These are phyloP conservation scores for Cerceris ruficornis DNA, from an alignment of 2,888 invertebrate genomes.

Conservation along the genomic window DNA sequence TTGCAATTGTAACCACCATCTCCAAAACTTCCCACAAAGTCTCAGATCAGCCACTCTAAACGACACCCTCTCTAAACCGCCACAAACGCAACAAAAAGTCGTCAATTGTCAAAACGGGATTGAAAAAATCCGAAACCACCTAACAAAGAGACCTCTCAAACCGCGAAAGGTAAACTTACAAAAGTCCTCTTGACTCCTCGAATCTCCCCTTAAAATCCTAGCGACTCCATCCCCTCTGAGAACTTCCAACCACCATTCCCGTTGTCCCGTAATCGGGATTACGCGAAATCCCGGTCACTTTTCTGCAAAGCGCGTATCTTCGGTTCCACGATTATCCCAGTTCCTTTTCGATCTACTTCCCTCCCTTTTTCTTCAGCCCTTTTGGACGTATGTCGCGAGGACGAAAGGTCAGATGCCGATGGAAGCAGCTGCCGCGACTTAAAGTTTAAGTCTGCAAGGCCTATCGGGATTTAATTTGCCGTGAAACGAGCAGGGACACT, in stretches of 20 bases:
- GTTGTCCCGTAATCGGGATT: conserved; percentile 71
- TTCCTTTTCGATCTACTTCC: not conserved
- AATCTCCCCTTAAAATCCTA: not conserved
- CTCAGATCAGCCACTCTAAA: no score
- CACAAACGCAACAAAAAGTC: no score
- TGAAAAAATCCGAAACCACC: no score
- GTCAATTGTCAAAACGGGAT: no score
- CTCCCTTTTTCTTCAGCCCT: no score
- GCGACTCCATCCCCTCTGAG: not conserved
- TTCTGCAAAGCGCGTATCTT: conserved; percentile 70
- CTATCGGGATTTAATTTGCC: conserved; percentile 80
- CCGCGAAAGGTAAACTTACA: no score
- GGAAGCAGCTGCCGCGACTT: conserved; percentile 65
- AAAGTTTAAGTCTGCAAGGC: conserved; percentile 25
- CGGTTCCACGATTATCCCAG: conserved; percentile 53
- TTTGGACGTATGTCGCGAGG: no score
- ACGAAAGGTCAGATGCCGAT: no score
- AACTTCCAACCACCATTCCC: conserved; percentile 26
- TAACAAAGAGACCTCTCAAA: no score
- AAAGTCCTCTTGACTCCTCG: not conserved
- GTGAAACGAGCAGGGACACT: conserved; percentile 76
- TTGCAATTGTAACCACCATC: no score
- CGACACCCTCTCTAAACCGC: no score
- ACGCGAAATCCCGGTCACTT: conserved; percentile 79
- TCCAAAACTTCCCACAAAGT: no score